A percentile compares a stretch with the other conserved stretches of the same genome.
Conservation (phyloP, 2,888 invertebrate genomes). For the Keiferia lycopersicella region DNA sequence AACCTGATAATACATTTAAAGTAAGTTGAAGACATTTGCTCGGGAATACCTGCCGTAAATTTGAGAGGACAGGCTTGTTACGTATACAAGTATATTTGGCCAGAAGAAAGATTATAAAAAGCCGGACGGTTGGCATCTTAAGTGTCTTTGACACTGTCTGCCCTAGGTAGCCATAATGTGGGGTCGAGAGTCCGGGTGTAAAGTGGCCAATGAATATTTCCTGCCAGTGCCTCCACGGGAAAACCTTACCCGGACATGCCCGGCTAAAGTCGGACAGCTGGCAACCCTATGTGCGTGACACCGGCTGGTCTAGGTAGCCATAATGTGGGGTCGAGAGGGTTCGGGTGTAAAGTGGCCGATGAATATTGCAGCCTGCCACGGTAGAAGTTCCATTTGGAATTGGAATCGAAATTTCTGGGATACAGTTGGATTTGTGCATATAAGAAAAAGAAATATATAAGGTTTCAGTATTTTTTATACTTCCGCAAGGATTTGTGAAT, state of each 20-base stretch:
- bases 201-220: slow-evolving; percentile 73
- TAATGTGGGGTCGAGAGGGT: slow-evolving; percentile 22
- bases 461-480: no score
- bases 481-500: neutral
- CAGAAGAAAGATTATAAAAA: no score
- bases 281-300: slow-evolving; percentile 9
- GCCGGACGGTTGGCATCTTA: no score
- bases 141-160: slow-evolving; percentile 7
- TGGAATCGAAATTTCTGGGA: slow-evolving; percentile 16
- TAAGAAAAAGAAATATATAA: no score
- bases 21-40: no score
- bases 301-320: neutral
- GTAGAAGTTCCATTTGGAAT: slow-evolving; percentile 25
- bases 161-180: slow-evolving; percentile 11
- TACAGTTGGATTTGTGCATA: neutral
- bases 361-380: slow-evolving; percentile 64
- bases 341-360: slow-evolving; percentile 64
- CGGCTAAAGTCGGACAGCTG: no score
- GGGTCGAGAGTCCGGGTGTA: slow-evolving; percentile 44
- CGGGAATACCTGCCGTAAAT: no score
- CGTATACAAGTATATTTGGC: no score
- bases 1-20: no score
- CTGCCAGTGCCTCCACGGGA: no score
- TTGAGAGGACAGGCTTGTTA: no score
- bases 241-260: no score